Evolutionary conservation across 2,888 invertebrate genomes (phyloP), one percentile per base, ranked within the genome.

Genomic region (Rhyacophila evoluta): DNA sequence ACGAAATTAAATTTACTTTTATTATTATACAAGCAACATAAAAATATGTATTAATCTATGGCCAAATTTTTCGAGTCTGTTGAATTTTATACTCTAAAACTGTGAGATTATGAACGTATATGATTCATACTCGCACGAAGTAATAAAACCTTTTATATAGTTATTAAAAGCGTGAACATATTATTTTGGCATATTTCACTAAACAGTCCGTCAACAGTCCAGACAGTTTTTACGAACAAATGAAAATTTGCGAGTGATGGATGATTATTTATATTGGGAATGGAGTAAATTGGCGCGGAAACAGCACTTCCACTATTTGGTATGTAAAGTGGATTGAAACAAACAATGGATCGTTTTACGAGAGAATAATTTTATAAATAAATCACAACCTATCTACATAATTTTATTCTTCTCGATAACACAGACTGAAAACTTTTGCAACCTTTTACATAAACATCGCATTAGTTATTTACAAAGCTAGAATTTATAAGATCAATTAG

Each of bases 191-290:
- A 72, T 72, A 72, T 72, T 72, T 72, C 37, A 36, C 12, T 72
- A 72, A 12, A 37, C 36, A 37, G 19, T 12, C n/a, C 72, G 72
- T 72, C 72, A 37, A 55, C 55, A 55, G 41, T 71, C 68, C 70
- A 36, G 71, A 71, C 76, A 29, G 77, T 29, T 72, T 29, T 28
- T 29, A 39, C 29, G 69, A 77, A 73, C 69, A 77, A 77, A 73
- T 73, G 77, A 77, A 77, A 77, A 69, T 41, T 72, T 71, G 15
- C 12, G 72, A 68, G 73, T 77, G 77, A 77, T 77, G 77, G 77
- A 77, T 77, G 77, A 77, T 71, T 69, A 73, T 77, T 67, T 67
- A 73, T 77, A 77, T 74, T 73, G 38, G 69, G 27, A 41, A 69
- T 71, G 33, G 71, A 28, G 71, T 41, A 76, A 76, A 76, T 41